Evolutionary conservation across 2,797 vertebrate genomes (phyloP).

Genomic region (Phrynocephalus vlangalii): DNA sequence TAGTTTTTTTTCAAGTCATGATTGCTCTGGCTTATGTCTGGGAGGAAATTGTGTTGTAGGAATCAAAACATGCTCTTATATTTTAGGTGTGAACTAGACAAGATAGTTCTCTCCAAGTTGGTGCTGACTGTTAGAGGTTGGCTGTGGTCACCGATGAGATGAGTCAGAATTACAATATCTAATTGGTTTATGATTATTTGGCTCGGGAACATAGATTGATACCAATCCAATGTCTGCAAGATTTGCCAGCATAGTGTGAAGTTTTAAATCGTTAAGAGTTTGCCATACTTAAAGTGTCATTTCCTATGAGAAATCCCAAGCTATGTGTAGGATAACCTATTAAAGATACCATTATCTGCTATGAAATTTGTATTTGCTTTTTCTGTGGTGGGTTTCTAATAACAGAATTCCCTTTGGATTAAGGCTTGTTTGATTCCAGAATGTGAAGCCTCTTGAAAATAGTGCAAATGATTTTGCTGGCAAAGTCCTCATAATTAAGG

Average conservation of each 20-base stretch:
- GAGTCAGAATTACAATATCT: too few species aligned
- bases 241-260: neutral
- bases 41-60: too few species aligned
- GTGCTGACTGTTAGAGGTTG: neutral
- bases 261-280: neutral
- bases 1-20: too few species aligned
- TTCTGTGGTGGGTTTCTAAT: neutral
- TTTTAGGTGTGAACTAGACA: too few species aligned
- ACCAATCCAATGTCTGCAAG: neutral
- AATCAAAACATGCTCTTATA: too few species aligned
- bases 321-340: neutral
- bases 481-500: neutral
- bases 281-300: neutral
- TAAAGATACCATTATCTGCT: neutral
- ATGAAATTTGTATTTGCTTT: neutral
- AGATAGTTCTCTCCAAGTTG: neutral
- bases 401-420: neutral
- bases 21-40: too few species aligned
- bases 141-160: too few species aligned
- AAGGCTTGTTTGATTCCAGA: neutral
- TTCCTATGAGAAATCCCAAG: neutral
- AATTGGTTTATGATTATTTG: neutral
- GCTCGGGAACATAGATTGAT: neutral
- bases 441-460: neutral
- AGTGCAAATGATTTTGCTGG: neutral